Conservation (phyloP, 2,797 vertebrate species). For the Sus cebifrons region DNA sequence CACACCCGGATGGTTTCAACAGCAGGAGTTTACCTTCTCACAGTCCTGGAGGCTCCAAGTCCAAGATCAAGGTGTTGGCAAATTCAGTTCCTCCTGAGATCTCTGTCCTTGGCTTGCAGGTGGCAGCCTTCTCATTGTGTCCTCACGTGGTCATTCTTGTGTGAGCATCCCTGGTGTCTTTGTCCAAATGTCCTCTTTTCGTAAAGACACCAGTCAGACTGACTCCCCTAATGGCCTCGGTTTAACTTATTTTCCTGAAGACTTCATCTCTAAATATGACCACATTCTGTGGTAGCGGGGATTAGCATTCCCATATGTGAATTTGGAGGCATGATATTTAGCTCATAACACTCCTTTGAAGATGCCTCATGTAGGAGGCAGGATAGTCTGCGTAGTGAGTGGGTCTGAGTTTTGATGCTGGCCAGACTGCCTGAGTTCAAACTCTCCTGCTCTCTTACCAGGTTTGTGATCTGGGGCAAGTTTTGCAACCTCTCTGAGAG, state of each 20-base stretch:
- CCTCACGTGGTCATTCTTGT: neutral
- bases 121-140: neutral
- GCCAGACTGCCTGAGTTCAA: neutral
- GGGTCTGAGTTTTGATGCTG: neutral
- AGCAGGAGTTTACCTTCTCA: neutral
- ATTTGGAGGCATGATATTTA: neutral
- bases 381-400: neutral
- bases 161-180: neutral
- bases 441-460: neutral
- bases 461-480: neutral
- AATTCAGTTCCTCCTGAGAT: neutral
- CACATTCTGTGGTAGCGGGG: neutral
- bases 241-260: slow-evolving; percentile 7
- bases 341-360: neutral
- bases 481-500: neutral
- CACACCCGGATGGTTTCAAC: rapidly evolving
- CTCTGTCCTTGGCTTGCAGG: neutral
- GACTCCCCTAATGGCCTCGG: neutral
- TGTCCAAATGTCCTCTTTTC: neutral
- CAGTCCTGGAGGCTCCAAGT: neutral
- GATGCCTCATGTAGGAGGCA: neutral
- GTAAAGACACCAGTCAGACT: neutral
- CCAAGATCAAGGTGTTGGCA: neutral
- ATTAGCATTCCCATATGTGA: neutral
- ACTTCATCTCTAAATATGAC: neutral